Percentiles rank a stretch among this genome's conserved stretches.
These are phyloP conservation scores for Ariopsis seemanni DNA, from an alignment of 2,113 vertebrate genomes.

Conservation along the genomic window DNA sequence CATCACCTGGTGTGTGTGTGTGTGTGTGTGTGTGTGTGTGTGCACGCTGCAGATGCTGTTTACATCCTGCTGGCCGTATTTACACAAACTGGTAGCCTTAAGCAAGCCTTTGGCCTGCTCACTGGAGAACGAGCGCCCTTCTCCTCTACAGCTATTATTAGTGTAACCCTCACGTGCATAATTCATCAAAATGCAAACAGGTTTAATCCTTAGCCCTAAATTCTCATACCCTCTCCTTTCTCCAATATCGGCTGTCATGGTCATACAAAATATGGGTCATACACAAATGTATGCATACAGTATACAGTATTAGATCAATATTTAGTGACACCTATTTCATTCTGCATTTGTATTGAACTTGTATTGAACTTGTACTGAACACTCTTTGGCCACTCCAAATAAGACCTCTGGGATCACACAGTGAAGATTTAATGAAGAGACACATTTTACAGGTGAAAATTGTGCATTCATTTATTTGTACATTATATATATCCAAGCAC, in stretches of 20 bases:
- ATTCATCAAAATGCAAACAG: constrained; percentile 66
- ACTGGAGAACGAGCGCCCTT: constrained; percentile 48
- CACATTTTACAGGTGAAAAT: neutral
- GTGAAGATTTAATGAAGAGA: neutral
- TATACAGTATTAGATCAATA: neutral
- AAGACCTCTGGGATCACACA: neutral
- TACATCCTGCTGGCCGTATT: constrained; percentile 86
- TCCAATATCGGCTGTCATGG: constrained; percentile 5
- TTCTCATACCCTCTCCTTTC: constrained; percentile 29
- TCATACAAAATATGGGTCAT: constrained; percentile 24
- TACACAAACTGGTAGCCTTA: constrained; percentile 77
- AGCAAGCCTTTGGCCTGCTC: constrained; percentile 55
- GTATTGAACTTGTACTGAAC: neutral
- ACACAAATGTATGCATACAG: neutral
- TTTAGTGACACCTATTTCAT: constrained; percentile 2
- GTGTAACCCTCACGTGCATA: constrained; percentile 61
- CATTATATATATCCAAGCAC: neutral
- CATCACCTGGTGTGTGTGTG: constrained; percentile 41
- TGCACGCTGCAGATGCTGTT: constrained; percentile 69
- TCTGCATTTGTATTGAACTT: neutral
- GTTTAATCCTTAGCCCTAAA: constrained; percentile 39
- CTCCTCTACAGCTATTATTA: constrained; percentile 73
- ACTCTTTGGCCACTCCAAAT: neutral
- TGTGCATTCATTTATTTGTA: neutral
- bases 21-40: constrained; percentile 36